Evolutionary conservation across 2,113 vertebrate genomes (phyloP), one percentile per base, ranked within the genome.

Genomic region (Leptobrachium ailaonicum): DNA sequence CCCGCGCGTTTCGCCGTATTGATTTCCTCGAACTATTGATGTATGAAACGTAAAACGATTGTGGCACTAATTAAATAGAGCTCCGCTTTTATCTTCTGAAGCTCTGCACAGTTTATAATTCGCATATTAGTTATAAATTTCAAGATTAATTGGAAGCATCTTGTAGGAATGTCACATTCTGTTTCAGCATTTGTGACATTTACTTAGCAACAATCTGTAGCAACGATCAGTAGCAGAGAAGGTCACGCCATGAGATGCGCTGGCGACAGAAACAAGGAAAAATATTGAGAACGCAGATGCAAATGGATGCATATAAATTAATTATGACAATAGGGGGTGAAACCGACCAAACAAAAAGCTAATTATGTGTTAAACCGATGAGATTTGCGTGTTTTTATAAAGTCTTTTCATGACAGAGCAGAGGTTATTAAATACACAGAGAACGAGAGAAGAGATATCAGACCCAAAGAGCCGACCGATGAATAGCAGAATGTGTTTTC

Each of bases 101-200:
- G 56, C 66, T 45, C 6, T 45, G n/a, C 45, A 10, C 66, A 64
- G 32, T 64, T 64, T 64, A 64, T 64, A 64, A 64, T 64, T 64
- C n/a, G 6, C 40, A 64, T 20, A 64, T 64, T 69, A 68, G 66
- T 76, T 56, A 20, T 68, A 41, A 47, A 44, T 50, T 9, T 8
- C 8, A 43, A 58, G 75, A 77, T 77, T 50, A 70, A 69, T 58
- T 53, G 4, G 41, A 50, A 58, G 41, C n/a, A 54, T 45, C 20
- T 10, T 72, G 53, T 11, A 60, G 3, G 53, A 60, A 58, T 77
- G 47, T 60, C 32, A 64, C 62, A 64, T 6, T 6, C 54, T 45
- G 47, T n/a, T 4, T 66, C 20, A 68, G 63, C 40, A 7, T 43
- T 32, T 14, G 4, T 43, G 66, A 77, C 75, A 53, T 69, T 77